These are phyloP conservation scores for Meles meles DNA, from an alignment of 2,113 vertebrate genomes.

Conservation along the genomic window DNA sequence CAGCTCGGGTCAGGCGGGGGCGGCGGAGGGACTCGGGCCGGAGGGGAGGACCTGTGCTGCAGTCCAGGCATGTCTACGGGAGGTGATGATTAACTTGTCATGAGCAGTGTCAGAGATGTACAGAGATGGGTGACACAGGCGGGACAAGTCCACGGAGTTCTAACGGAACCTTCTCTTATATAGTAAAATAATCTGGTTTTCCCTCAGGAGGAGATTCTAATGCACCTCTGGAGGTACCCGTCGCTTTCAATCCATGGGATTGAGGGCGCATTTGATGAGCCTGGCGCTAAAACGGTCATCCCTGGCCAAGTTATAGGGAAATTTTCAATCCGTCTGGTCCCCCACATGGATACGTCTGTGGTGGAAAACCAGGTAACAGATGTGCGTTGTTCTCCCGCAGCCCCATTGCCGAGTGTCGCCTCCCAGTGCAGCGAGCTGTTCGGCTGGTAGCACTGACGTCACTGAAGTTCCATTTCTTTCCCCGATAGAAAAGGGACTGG, in stretches of 20 bases:
- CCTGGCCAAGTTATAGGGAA: slow-evolving; percentile 91
- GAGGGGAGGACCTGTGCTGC: neutral
- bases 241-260: slow-evolving; percentile 93
- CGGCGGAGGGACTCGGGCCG: neutral
- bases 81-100: neutral
- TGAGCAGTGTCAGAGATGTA: accelerated
- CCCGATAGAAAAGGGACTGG: neutral
- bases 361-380: slow-evolving; percentile 89
- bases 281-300: slow-evolving; percentile 92
- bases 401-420: accelerated
- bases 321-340: slow-evolving; percentile 94
- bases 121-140: neutral
- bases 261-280: slow-evolving; percentile 90
- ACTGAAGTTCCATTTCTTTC: accelerated
- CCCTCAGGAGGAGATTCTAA: slow-evolving; percentile 89
- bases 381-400: accelerated
- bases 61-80: accelerated
- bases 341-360: slow-evolving; percentile 85
- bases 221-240: slow-evolving; percentile 91
- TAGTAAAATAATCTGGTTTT: neutral
- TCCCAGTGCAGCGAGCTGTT: accelerated
- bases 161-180: neutral
- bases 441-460: neutral
- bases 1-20: accelerated
- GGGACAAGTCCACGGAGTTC: neutral